phyloP scores from a whole-genome alignment of 2,113 vertebrate genomes.

The Archilochus colubris region DNA sequence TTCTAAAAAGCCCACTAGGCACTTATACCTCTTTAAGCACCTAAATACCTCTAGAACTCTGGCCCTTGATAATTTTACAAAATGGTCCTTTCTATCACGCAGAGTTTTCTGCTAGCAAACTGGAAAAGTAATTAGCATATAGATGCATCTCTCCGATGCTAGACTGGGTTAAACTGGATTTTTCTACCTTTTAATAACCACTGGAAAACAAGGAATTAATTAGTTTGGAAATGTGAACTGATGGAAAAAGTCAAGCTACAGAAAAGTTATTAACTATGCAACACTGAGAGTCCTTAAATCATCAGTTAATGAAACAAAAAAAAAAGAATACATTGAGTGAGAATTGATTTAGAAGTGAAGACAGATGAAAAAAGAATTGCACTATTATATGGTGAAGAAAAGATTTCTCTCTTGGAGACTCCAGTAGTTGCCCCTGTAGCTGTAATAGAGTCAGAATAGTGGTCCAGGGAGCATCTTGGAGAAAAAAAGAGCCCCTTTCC shows the following conservation, averaged over 20 bases:
- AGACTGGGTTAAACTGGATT: slow-evolving; percentile 69
- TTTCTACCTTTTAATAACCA: slow-evolving; percentile 66
- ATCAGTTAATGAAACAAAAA: slow-evolving; percentile 66
- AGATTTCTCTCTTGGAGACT: neutral
- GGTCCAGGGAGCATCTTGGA: neutral
- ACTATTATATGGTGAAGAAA: slow-evolving; percentile 16
- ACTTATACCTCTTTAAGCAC: slow-evolving; percentile 31
- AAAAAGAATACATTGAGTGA: slow-evolving; percentile 40
- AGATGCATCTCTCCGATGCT: slow-evolving; percentile 63
- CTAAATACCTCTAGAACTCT: slow-evolving; percentile 33
- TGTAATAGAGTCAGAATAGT: neutral
- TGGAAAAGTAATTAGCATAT: slow-evolving; percentile 71
- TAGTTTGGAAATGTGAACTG: slow-evolving; percentile 63
- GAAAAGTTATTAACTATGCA: slow-evolving; percentile 69
- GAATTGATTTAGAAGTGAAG: slow-evolving; percentile 61
- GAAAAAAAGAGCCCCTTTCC: neutral
- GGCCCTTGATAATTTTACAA: slow-evolving; percentile 50
- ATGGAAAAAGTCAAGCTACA: slow-evolving; percentile 66
- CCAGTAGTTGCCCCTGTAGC: neutral
- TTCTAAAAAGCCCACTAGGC: slow-evolving; percentile 11
- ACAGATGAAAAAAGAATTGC: slow-evolving; percentile 41
- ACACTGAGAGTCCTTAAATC: slow-evolving; percentile 48
- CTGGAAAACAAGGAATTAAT: slow-evolving; percentile 69
- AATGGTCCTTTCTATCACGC: slow-evolving; percentile 57
- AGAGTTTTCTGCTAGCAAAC: slow-evolving; percentile 62